Evolutionary conservation across 2,113 vertebrate species (phyloP), one percentile per base, ranked within the genome.

Genomic region (Callospermophilus lateralis): DNA sequence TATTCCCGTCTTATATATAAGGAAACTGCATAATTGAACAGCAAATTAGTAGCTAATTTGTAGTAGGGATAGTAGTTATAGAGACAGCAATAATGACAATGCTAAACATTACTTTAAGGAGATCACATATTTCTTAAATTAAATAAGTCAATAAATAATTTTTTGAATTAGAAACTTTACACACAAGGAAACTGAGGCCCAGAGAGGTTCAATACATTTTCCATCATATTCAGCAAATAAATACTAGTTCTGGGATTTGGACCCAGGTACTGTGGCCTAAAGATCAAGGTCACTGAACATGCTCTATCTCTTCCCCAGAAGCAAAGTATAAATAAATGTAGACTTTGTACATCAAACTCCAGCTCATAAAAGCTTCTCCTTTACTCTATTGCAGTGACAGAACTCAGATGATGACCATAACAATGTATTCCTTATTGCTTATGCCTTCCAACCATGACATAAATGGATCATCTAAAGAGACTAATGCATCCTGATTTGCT

Each of bases 141-240:
- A 67, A 84, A 86, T n/a, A 84, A 91, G 17, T 7, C 77, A 93
- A 55, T 95, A 55, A 65, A 74, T 74, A 30, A 3, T 12, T 48
- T 87, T 12, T 74, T 51, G 45, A 90, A 90, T 87, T 83, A 90
- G 68, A 81, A 88, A 80, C 13, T 76, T 70, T 65, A 72, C 53
- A 81, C 15, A 70, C 8, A 22, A 83, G 22, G 48, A 86, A 87
- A 83, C 2, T 67, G 9, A 93, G 26, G 19, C 1, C 42, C 3
- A 88, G 17, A 67, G 42, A 83, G 24, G 4, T 78, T 93, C 37
- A 86, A 67, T 58, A 42, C 48, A 58, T 73, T 81, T 58, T 55
- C 34, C 28, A 67, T 10, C 17, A 13, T 73, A 42, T 20, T 77
- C n/a, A 90, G 19, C 7, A 39, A 87, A 63, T 67, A 79, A 79